Conservation (phyloP, 35 echinoderm and acorn worm genomes). For the Chiridota heheva region DNA sequence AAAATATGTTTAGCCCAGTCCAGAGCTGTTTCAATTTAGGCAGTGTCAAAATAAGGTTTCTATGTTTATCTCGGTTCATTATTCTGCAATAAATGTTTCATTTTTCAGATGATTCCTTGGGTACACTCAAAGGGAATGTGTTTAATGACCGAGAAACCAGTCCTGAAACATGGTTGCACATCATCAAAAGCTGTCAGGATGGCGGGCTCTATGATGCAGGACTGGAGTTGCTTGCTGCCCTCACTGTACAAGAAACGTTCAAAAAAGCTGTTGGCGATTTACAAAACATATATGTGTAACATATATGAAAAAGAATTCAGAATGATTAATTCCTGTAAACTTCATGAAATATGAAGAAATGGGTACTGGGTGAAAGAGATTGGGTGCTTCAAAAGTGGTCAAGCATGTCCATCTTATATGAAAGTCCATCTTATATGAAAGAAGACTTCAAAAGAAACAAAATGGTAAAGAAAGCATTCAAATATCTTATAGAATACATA, state of each 20-base stretch:
- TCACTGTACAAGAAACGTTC: constrained; percentile 77
- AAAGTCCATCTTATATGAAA: too few relatives aligned
- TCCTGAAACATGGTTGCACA: constrained; percentile 48
- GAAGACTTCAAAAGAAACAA: too few relatives aligned
- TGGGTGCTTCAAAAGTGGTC: too few relatives aligned
- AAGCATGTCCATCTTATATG: too few relatives aligned
- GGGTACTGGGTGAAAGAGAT: neutral
- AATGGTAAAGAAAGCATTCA: too few relatives aligned
- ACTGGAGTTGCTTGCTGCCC: constrained; percentile 70
- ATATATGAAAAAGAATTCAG: neutral
- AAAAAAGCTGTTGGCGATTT: constrained; percentile 40
- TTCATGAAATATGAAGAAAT: neutral
- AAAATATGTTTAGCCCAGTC: too few relatives aligned
- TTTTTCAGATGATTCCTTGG: constrained; percentile 11
- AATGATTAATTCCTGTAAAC: too few relatives aligned
- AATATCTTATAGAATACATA: too few relatives aligned
- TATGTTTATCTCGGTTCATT: neutral
- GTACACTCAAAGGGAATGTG: constrained; percentile 67
- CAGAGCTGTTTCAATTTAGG: too few relatives aligned
- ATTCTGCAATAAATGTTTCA: neutral
- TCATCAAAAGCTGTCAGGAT: constrained; percentile 72
- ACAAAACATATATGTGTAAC: neutral
- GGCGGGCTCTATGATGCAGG: constrained; percentile 70
- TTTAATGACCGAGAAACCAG: constrained; percentile 72
- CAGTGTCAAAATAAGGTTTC: neutral